phyloP scores from a whole-genome alignment of 2,888 invertebrate species.

The Amiota mariae region DNA sequence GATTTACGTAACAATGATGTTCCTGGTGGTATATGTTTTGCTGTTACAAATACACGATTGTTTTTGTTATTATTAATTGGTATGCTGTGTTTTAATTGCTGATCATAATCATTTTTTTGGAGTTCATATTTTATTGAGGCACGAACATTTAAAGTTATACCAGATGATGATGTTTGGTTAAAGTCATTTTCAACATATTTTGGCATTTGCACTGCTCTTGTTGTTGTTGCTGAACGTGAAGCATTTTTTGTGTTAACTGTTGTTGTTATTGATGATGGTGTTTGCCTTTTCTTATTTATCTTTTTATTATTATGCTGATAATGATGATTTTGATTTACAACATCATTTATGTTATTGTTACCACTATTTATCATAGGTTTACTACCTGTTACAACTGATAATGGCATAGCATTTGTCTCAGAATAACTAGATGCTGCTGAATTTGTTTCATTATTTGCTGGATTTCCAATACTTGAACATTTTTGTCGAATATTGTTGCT shows the following conservation, averaged over 20 bases:
- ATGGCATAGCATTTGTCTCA: slow-evolving; percentile 58
- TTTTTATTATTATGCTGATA: neutral
- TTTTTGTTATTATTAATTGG: slow-evolving; percentile 36
- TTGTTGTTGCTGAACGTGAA: slow-evolving; percentile 10
- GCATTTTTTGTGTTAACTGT: neutral
- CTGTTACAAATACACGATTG: slow-evolving; percentile 32
- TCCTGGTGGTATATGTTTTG: slow-evolving; percentile 69
- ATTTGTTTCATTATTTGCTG: slow-evolving; percentile 33
- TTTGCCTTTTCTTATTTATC: slow-evolving; percentile 18
- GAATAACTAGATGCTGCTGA: slow-evolving; percentile 60
- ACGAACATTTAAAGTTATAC: slow-evolving; percentile 26
- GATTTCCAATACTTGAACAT: neutral
- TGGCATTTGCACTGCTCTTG: slow-evolving; percentile 32
- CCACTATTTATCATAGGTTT: slow-evolving; percentile 31
- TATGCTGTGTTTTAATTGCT: slow-evolving; percentile 52
- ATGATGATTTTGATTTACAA: slow-evolving; percentile 11
- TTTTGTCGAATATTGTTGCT: slow-evolving; percentile 27
- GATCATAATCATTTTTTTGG: slow-evolving; percentile 47
- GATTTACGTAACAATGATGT: slow-evolving; percentile 70
- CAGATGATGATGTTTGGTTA: slow-evolving; percentile 24
- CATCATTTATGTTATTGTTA: slow-evolving; percentile 15
- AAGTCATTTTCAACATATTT: slow-evolving; percentile 27
- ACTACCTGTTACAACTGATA: slow-evolving; percentile 56
- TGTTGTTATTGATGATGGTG: slow-evolving; percentile 41
- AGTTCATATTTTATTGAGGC: slow-evolving; percentile 44